phyloP scores from a whole-genome alignment of 2,113 vertebrate genomes.

The Progne subis region DNA sequence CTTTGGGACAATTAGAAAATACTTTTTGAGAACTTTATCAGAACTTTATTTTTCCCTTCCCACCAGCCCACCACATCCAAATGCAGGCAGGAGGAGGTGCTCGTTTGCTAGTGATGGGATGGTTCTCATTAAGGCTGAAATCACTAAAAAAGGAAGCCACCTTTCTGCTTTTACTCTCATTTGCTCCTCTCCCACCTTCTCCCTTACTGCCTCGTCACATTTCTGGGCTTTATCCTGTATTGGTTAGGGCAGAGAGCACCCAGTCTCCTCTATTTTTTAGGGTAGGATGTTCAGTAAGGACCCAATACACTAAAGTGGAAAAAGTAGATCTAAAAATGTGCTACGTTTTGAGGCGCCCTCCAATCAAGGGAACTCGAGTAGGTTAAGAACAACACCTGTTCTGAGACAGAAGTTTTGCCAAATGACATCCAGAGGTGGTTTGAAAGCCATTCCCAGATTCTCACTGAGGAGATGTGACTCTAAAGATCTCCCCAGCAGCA shows the following conservation, averaged over 20 bases:
- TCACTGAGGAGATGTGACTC: not conserved
- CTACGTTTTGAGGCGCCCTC: accelerated
- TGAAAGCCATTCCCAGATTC: not conserved
- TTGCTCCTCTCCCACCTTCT: not conserved
- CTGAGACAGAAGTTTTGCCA: not conserved
- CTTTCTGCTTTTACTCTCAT: not conserved
- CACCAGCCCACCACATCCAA: not conserved
- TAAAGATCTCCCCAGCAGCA: not conserved
- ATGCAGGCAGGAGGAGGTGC: not conserved
- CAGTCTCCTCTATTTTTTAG: not conserved
- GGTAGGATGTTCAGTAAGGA: not conserved
- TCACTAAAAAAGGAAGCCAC: not conserved
- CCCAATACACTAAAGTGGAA: accelerated
- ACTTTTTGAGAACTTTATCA: not conserved
- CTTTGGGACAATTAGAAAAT: not conserved
- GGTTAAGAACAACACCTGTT: not conserved
- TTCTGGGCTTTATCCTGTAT: not conserved
- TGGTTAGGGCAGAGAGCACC: not conserved
- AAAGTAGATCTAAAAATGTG: not conserved
- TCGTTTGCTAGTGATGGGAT: not conserved
- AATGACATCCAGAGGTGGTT: not conserved
- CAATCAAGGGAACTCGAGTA: not conserved
- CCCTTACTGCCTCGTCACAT: not conserved
- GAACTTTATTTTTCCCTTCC: not conserved
- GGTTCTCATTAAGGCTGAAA: not conserved